These are phyloP conservation scores for Andrena minutula DNA, from an alignment of 2,888 invertebrate genomes.

Conservation along the genomic window DNA sequence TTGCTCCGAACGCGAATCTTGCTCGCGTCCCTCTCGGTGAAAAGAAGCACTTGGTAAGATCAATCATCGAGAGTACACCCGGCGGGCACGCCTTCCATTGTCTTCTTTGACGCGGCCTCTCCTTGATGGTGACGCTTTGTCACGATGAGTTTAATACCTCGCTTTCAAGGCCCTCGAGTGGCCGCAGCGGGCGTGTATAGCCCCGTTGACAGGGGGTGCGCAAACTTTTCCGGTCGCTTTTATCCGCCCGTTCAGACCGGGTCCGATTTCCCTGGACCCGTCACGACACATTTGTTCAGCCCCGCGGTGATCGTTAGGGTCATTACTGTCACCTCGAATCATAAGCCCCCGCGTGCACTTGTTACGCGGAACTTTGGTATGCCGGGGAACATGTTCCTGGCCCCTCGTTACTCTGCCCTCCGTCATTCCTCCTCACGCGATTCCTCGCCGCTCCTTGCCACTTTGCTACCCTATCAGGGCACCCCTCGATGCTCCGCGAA, in stretches of 20 bases:
- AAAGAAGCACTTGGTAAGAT: slow-evolving; percentile 73
- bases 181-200: neutral
- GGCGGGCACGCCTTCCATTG: slow-evolving; percentile 71
- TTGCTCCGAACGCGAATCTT: slow-evolving; percentile 73
- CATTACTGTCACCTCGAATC: slow-evolving; percentile 12
- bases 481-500: too few species aligned
- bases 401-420: too few species aligned
- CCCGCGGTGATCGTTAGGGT: neutral
- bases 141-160: slow-evolving; percentile 60
- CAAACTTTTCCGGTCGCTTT: slow-evolving; percentile 14
- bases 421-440: too few species aligned
- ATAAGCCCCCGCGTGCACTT: neutral
- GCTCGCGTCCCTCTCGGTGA: slow-evolving; percentile 55
- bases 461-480: too few species aligned
- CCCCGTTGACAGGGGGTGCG: neutral
- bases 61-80: slow-evolving; percentile 76
- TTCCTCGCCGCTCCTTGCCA: too few species aligned
- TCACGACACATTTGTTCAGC: neutral
- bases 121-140: slow-evolving; percentile 65
- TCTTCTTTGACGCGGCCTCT: slow-evolving; percentile 68
- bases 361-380: neutral
- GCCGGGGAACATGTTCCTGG: too few species aligned
- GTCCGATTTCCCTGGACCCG: neutral
- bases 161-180: slow-evolving; percentile 39
- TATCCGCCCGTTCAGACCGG: neutral